These are phyloP conservation scores for Protonibea diacanthus DNA, from an alignment of 2,797 vertebrate genomes.

Conservation along the genomic window DNA sequence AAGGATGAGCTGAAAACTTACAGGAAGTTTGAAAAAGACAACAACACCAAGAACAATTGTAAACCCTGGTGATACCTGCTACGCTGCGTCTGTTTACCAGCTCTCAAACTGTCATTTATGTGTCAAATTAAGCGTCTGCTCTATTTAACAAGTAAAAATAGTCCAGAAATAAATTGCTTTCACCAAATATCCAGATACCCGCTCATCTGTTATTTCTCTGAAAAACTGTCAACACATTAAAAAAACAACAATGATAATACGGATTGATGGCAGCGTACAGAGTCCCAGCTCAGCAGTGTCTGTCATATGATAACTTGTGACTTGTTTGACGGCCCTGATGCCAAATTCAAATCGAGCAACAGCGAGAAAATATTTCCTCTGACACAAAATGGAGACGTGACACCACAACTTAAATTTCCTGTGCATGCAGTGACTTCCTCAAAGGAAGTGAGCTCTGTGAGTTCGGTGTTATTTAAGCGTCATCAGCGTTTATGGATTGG, in stretches of 20 bases:
- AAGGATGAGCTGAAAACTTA: constrained; percentile 16
- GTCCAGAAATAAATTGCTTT: constrained; percentile 58
- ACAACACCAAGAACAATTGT: constrained; percentile 4
- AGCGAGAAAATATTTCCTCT: neutral
- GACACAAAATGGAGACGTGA: neutral
- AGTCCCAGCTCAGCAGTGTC: constrained; percentile 19
- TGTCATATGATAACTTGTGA: constrained; percentile 14
- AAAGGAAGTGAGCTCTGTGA: neutral
- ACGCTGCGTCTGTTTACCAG: constrained; percentile 37
- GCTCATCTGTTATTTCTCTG: constrained; percentile 33
- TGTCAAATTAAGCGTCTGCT: constrained; percentile 54
- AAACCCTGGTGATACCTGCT: constrained; percentile 36
- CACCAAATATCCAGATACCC: constrained; percentile 1
- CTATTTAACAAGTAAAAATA: constrained; percentile 57
- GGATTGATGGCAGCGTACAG: constrained; percentile 30
- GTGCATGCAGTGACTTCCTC: neutral
- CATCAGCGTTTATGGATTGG: neutral
- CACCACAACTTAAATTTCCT: neutral
- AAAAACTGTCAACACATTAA: constrained; percentile 34
- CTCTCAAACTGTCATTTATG: constrained; percentile 52
- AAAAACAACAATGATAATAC: constrained; percentile 18
- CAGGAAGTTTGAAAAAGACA: constrained; percentile 19
- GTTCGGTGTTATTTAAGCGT: neutral
- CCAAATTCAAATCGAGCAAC: constrained; percentile 16
- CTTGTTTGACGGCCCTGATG: constrained; percentile 10